Base-by-base conservation (phyloP, 2,113 vertebrate genomes). In the Cnemophilus loriae region DNA sequence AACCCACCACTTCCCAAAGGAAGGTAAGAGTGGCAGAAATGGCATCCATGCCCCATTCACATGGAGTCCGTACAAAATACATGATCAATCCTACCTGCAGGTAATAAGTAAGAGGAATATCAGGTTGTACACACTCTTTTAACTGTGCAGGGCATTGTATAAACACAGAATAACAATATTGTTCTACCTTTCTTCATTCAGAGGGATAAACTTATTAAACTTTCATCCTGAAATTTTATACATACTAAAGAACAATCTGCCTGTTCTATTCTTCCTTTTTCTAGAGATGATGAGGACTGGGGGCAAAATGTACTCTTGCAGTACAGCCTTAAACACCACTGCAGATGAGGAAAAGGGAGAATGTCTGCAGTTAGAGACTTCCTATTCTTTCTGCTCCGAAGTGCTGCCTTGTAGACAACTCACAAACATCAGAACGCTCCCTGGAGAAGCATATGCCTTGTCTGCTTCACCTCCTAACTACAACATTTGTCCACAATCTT, bases 41-140 rank as follows among this genome's bases (percentile, higher is more conserved):
- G 94, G 99, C 99, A 71, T 99, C 99, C 99, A 99, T 99, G 9
- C 99, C 99, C 99, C 99, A 99, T 84, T 99, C 99, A 27, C 99
- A 99, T 0, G 99, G 99, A 1, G 99, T 99, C 76, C 99, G 98
- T 70, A 99, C 99, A 76, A 99, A 99, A 92, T 99, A 99, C 99
- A 99, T 99, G 93, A 99, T 99, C 79, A 99, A 75, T 53, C 99
- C 99, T 70, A 99, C 99, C 99, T 99, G 68, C 27, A 87, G 65
- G 42, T 18, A 70, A 47, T 10, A 68, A n/a, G 23, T 11, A 44
- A 87, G 64, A 89, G 47, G 22, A 77, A 19, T 37, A 73, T 35
- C 77, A 71, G 41, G n/a, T 71, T 84, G 35, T 16, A 28, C 20
- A 57, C 13, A 50, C 7, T 23, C 8, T 30, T 60, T 16, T 18